Evolutionary conservation across 1,140 invertebrate species (phyloP), one percentile per base, ranked within the genome.

Genomic region (Macrobrachium nipponense): DNA sequence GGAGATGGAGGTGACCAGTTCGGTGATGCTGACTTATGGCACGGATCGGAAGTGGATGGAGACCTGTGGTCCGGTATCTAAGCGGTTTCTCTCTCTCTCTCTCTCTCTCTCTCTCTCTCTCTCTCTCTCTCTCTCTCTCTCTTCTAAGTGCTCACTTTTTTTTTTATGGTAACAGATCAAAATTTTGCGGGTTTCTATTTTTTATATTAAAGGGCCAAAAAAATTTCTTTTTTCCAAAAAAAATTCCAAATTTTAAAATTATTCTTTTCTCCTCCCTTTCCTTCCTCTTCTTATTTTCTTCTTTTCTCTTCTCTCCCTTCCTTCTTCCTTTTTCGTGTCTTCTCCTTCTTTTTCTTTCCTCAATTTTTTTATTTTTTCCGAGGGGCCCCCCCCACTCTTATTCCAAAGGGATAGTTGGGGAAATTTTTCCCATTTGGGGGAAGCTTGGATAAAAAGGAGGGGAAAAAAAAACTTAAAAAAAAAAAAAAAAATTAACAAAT

Each of bases 31-130:
- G 27, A 36, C 27, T 36, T 36, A 4, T 36, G 27, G 4, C 27
- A 36, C 1, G 27, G 27, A 36, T 36, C 27, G 27, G 27, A 36
- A 36, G 27, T 36, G 27, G 27, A 36, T 36, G 27, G 4, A 36
- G 27, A 36, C 27, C 27, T 36, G 27, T 2, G 27, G 27, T 36
- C 27, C 27, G 27, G 27, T 36, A 36, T 36, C 27, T 36, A 36
- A 36, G 27, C 27, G 4, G 27, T 43, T 51, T 73, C 72, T 73
- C 72, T 73, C 72, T 73, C 72, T 73, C 72, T 73, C 72, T 73
- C 72, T 73, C 72, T 73, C 72, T 73, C 72, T 73, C 72, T 43
- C 72, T 73, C 70, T 73, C 70, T 73, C 70, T 73, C 70, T 73
- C 70, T 73, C 70, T 73, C 70, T 73, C 70, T 73, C 70, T 73